These are phyloP conservation scores for Drosophila baimaii DNA, from an alignment of 1,140 invertebrate genomes.

Conservation along the genomic window DNA sequence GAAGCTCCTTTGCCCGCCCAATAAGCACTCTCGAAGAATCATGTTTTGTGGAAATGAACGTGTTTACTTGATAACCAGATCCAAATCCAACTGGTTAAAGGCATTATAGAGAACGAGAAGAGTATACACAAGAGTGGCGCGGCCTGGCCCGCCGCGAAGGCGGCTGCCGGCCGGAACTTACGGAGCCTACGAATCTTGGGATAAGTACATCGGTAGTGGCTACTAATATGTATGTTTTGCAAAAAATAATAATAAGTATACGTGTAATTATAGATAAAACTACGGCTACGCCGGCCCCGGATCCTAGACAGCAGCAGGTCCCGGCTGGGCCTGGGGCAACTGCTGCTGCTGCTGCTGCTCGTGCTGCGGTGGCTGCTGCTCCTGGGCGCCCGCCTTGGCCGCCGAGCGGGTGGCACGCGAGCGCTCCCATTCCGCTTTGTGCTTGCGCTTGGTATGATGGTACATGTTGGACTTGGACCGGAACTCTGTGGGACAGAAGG, in stretches of 20 bases:
- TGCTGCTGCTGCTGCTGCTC: slow-evolving; percentile 17
- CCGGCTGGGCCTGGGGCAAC: slow-evolving; percentile 12
- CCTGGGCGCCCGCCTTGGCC: slow-evolving; percentile 51
- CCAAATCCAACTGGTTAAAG: slow-evolving; percentile 45
- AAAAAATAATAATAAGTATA: slow-evolving; percentile 24
- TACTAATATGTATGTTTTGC: slow-evolving; percentile 9
- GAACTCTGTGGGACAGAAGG: slow-evolving; percentile 80
- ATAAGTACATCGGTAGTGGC: slow-evolving; percentile 51
- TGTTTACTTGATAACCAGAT: slow-evolving; percentile 54
- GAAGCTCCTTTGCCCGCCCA: no score
- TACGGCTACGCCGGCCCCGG: slow-evolving; percentile 3
- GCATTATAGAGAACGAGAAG: slow-evolving; percentile 56
- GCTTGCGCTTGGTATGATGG: slow-evolving; percentile 80
- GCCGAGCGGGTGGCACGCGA: slow-evolving; percentile 62
- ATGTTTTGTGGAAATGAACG: slow-evolving; percentile 18
- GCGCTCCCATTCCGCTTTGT: slow-evolving; percentile 73
- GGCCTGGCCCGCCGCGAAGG: no score
- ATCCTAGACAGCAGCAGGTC: slow-evolving; percentile 28
- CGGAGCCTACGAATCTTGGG: slow-evolving; percentile 29
- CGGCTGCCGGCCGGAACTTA: slow-evolving; percentile 13
- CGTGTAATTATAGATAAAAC: background rate
- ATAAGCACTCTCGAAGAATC: background rate
- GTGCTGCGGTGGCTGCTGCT: slow-evolving; percentile 16
- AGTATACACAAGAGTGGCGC: slow-evolving; percentile 47
- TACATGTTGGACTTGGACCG: slow-evolving; percentile 84